Conservation (phyloP, 2,797 vertebrate genomes). For the Rallus crepitans region DNA sequence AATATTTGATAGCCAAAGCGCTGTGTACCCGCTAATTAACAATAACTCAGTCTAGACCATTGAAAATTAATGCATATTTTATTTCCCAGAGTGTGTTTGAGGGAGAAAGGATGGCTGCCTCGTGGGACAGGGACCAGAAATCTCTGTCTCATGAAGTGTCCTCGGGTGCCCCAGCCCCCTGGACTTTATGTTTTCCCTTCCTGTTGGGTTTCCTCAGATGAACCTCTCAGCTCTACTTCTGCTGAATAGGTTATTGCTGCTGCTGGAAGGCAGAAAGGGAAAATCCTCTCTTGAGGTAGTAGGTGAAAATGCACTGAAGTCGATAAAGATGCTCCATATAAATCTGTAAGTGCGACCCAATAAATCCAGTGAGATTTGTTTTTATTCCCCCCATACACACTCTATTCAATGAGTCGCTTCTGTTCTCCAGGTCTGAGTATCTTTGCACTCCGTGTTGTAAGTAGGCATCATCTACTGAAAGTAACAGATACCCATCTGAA, state of each 20-base stretch:
- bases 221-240: neutral
- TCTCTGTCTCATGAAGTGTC: neutral
- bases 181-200: neutral
- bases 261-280: neutral
- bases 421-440: neutral
- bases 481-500: neutral
- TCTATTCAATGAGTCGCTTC: neutral
- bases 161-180: neutral
- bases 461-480: neutral
- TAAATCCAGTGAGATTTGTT: neutral
- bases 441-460: neutral
- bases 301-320: neutral
- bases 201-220: conserved; percentile 16
- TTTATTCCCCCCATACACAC: rapidly evolving
- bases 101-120: neutral
- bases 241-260: neutral
- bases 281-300: neutral
- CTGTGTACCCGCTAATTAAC: neutral
- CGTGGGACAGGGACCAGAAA: neutral
- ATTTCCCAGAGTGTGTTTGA: neutral
- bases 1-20: neutral
- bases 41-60: neutral
- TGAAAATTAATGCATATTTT: neutral
- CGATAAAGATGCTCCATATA: neutral
- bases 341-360: neutral